phyloP scores from a whole-genome alignment of 1,140 invertebrate genomes.

The Cephus cinctus region DNA sequence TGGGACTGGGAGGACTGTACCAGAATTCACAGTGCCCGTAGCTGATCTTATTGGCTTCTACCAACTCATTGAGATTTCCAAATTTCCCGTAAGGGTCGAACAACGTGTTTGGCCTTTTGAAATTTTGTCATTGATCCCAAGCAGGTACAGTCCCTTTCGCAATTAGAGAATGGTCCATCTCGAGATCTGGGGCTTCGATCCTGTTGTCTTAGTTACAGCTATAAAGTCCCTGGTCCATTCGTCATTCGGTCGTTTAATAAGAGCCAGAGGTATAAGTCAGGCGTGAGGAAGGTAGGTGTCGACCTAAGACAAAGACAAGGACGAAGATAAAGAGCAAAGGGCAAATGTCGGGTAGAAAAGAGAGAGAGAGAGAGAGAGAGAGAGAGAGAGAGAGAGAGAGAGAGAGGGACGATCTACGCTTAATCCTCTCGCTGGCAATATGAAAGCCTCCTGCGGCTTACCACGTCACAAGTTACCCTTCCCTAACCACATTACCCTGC shows the following conservation, averaged over 20 bases:
- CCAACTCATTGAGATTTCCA: too few relatives aligned
- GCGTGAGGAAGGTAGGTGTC: constrained; percentile 15
- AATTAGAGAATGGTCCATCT: too few relatives aligned
- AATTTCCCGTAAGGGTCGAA: too few relatives aligned
- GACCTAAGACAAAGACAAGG: constrained; percentile 30
- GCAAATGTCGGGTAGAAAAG: too few relatives aligned
- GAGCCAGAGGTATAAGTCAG: constrained; percentile 36
- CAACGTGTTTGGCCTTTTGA: too few relatives aligned
- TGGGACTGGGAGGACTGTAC: background rate
- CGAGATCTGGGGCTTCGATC: too few relatives aligned
- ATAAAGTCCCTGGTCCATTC: constrained; percentile 20
- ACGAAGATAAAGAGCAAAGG: constrained; percentile 17
- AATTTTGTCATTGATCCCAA: too few relatives aligned
- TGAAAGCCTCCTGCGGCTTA: constrained; percentile 37
- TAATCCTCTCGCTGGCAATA: constrained; percentile 35
- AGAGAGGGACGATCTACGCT: constrained; percentile 27
- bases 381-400: constrained; percentile 8
- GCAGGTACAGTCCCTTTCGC: too few relatives aligned
- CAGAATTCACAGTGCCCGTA: too few relatives aligned
- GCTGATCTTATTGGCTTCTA: too few relatives aligned
- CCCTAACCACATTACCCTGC: constrained; percentile 20
- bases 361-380: constrained; percentile 19
- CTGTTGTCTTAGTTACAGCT: constrained; percentile 4
- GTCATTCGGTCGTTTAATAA: constrained; percentile 46
- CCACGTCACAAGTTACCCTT: constrained; percentile 21